phyloP scores from a whole-genome alignment of 2,113 vertebrate species.

The Bostrychus sinensis region DNA sequence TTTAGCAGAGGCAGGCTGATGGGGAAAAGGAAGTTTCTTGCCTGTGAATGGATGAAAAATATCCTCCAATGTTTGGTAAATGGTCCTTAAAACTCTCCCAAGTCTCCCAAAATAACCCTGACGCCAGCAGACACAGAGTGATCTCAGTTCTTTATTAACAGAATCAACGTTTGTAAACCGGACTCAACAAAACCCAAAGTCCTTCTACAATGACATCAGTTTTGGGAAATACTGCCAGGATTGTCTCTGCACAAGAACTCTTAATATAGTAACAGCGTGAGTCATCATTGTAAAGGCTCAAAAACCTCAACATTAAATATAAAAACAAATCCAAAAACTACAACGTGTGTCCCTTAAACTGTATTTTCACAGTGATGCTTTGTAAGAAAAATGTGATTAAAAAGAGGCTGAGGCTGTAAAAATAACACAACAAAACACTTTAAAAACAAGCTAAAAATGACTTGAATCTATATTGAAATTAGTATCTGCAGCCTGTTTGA shows the following conservation, averaged over 20 bases:
- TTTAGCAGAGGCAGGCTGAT: too few relatives aligned
- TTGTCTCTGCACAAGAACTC: conserved; percentile 42
- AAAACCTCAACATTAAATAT: conserved; percentile 2
- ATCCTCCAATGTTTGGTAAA: too few relatives aligned
- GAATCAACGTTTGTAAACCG: conserved; percentile 5
- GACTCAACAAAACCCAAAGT: not conserved
- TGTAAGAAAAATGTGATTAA: not conserved
- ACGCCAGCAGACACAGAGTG: not conserved
- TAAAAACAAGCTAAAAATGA: not conserved
- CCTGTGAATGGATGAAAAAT: too few relatives aligned
- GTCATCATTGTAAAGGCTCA: not conserved
- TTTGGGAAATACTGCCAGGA: conserved; percentile 45
- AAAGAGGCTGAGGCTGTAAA: not conserved
- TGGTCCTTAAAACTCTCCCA: too few relatives aligned
- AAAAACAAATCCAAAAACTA: not conserved
- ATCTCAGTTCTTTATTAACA: not conserved
- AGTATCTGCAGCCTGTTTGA: not conserved
- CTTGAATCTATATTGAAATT: not conserved
- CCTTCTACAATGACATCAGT: not conserved
- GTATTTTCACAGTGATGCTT: conserved; percentile 1
- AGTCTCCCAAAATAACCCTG: not conserved
- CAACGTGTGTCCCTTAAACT: not conserved
- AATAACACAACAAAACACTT: not conserved
- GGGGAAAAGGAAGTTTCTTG: too few relatives aligned
- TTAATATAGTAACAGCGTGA: conserved; percentile 12